A percentile compares a stretch with the other conserved stretches of the same genome.
These are phyloP conservation scores for Anoura caudifer DNA, from an alignment of 2,113 vertebrate genomes.

Conservation along the genomic window DNA sequence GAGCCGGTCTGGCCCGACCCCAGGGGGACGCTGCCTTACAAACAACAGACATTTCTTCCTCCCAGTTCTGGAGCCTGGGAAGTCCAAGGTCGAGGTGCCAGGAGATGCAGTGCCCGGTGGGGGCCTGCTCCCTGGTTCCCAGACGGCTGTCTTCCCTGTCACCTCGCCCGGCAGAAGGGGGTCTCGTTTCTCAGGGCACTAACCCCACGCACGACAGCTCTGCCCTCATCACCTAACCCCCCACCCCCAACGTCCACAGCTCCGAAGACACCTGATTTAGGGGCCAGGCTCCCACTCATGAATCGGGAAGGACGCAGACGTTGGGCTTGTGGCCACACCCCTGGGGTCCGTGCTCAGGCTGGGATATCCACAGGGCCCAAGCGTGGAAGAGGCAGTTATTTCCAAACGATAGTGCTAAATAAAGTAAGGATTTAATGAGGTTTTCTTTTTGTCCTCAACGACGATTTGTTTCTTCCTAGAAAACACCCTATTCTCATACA, in stretches of 20 bases:
- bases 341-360: background rate
- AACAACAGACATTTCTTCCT: background rate
- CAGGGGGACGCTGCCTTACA: background rate
- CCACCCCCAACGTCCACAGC: background rate
- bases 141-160: background rate
- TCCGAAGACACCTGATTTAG: background rate
- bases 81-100: no score
- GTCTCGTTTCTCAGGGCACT: background rate
- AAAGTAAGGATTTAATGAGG: background rate
- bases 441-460: background rate
- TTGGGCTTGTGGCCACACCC: background rate
- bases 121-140: background rate
- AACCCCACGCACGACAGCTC: background rate
- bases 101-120: background rate
- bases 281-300: background rate
- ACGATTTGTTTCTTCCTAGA: background rate
- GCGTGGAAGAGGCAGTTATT: background rate
- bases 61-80: background rate
- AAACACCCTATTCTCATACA: background rate
- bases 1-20: no score
- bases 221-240: background rate
- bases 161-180: background rate
- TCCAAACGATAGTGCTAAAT: background rate
- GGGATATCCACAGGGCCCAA: background rate
- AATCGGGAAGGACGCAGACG: background rate